Evolutionary conservation across 2,797 vertebrate species (phyloP).

Genomic region (Alcedo quadribrachys): DNA sequence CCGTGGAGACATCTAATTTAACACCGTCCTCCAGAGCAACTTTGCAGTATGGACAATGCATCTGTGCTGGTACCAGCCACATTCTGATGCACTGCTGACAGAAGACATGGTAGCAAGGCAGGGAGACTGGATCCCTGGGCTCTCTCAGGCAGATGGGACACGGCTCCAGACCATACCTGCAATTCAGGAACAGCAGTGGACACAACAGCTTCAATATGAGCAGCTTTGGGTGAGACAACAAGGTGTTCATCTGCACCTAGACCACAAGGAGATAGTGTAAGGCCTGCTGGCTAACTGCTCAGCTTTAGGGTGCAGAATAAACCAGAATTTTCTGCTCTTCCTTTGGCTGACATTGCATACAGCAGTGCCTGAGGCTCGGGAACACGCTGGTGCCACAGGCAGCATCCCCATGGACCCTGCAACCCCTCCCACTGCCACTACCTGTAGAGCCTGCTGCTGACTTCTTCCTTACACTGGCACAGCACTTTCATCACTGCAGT

Average conservation of each 20-base stretch:
- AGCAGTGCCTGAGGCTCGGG: neutral
- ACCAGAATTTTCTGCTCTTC: neutral
- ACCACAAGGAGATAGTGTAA: neutral
- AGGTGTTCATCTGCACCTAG: neutral
- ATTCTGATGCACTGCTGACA: constrained; percentile 83
- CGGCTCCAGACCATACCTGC: constrained; percentile 78
- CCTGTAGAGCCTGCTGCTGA: constrained; percentile 79
- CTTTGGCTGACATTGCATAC: fast-evolving
- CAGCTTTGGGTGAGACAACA: neutral
- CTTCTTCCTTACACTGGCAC: constrained; percentile 84
- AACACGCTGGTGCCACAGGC: neutral
- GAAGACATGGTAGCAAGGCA: constrained; percentile 88
- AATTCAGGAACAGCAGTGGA: neutral
- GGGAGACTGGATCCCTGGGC: constrained; percentile 81
- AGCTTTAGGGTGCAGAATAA: neutral
- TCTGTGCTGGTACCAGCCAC: constrained; percentile 83
- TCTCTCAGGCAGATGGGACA: constrained; percentile 88
- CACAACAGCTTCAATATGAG: neutral
- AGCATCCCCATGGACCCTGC: neutral
- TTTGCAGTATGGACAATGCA: constrained; percentile 85
- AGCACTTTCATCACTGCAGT: constrained; percentile 83
- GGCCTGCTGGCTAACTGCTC: neutral
- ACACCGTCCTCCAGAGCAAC: constrained; percentile 69
- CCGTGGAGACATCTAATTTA: constrained; percentile 70
- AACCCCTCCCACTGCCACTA: constrained; percentile 31